phyloP scores from a whole-genome alignment of 2,888 invertebrate species.

The Druceiella hillmani region DNA sequence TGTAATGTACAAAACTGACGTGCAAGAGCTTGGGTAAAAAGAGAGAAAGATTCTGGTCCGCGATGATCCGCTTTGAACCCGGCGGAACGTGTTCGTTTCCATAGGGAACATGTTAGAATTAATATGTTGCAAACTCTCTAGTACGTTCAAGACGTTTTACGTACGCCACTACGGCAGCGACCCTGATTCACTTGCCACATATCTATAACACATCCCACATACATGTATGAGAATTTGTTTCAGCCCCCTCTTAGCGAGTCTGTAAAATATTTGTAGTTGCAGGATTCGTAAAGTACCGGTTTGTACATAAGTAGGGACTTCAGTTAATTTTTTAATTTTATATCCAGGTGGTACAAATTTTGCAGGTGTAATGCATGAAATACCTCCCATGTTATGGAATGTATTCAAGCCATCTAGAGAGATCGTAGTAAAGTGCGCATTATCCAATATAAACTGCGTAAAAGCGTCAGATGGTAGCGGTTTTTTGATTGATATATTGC shows the following conservation, averaged over 20 bases:
- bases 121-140: too few species aligned
- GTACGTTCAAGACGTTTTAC: too few species aligned
- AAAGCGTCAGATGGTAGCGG: constrained; percentile 9
- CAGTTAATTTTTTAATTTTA: constrained; percentile 8
- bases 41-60: too few species aligned
- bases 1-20: too few species aligned
- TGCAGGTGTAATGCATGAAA: constrained; percentile 11
- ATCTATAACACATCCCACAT: too few species aligned
- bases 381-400: constrained; percentile 10
- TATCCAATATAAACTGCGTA: constrained; percentile 8
- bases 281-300: constrained; percentile 10
- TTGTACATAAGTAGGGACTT: constrained; percentile 9
- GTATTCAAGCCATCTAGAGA: constrained; percentile 9
- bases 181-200: too few species aligned
- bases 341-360: constrained; percentile 10
- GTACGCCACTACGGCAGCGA: too few species aligned
- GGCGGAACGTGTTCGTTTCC: too few species aligned
- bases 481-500: constrained; percentile 6
- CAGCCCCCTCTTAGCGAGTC: constrained; percentile 9
- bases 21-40: too few species aligned
- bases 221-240: constrained; percentile 9
- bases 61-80: too few species aligned
- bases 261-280: constrained; percentile 9
- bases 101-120: too few species aligned
- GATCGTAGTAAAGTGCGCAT: constrained; percentile 8